Evolutionary conservation across 2,113 vertebrate genomes (phyloP).

Genomic region (Aegithalos caudatus): DNA sequence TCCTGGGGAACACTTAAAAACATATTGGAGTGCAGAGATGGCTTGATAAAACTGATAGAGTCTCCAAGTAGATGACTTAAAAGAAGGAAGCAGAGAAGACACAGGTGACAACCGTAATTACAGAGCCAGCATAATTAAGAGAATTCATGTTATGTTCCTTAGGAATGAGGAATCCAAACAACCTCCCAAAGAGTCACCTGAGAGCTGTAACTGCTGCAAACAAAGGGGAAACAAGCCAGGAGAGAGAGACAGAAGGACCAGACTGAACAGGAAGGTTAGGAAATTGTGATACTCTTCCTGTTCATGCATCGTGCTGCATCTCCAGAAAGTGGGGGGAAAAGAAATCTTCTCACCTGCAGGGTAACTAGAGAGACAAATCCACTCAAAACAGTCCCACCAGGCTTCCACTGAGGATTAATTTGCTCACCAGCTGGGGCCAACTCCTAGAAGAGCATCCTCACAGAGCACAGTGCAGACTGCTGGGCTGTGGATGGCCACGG

Average conservation of each 20-base stretch:
- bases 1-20: neutral
- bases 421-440: neutral
- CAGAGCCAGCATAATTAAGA: neutral
- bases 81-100: neutral
- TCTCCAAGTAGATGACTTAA: neutral
- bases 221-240: neutral
- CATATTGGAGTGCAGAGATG: neutral
- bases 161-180: neutral
- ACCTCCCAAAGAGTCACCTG: neutral
- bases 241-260: neutral
- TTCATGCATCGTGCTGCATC: neutral
- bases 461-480: neutral
- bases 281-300: neutral
- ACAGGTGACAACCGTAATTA: neutral
- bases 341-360: neutral
- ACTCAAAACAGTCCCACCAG: neutral
- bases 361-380: neutral
- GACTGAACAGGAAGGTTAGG: neutral
- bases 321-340: neutral
- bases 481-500: neutral
- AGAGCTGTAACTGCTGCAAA: neutral
- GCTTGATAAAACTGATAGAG: neutral
- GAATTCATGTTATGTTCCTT: neutral
- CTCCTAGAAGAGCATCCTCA: conserved; percentile 13
- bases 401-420: neutral